Base-by-base conservation (phyloP, 1,140 invertebrate genomes). In the Hormaphis cornu region DNA sequence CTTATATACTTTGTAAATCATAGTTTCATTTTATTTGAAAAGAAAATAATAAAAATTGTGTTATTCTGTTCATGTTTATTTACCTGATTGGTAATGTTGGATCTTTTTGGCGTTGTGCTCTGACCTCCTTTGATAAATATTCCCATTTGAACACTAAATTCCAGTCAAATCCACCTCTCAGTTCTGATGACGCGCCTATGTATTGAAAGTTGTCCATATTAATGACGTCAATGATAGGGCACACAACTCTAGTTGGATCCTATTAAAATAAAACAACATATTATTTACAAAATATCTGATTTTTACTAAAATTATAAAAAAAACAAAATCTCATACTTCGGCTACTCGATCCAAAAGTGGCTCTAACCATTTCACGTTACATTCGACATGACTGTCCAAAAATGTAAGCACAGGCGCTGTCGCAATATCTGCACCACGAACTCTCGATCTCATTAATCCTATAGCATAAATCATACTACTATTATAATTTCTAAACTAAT, bases 181-280 rank as follows among this genome's bases (percentile, higher is more conserved):
- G 81, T 80, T 95, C 89, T 7, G 93, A 88, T 30, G 90, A 94
- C 14, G 90, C 93, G 8, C 89, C 92, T 69, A 97, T 94, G 79
- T 96, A 98, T 79, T 95, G 90, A 77, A 98, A 97, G n/a, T 89
- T 93, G 76, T 97, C 93, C 88, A 97, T 97, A 79, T 92, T 94
- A 72, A 98, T 97, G 10, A 97, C 95, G 79, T 98, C 95, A 74
- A 98, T 98, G 10, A 98, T 91, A 1, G 93, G 93, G 74, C 92
- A 95, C 6, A 95, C 92, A 3, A 96, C 93, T 42, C 93, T 86
- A 0, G 87, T 88, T 18, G 87, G 87, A 77, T 97, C 89, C 83
- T 91, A 79, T 56, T 30, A 79, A 77, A 78, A 40, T 40, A 58
- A 1, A n/a, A 26, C 18, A 10, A 40, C 72, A 76, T 79, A 59